These are phyloP conservation scores for Phenganax subtilis DNA, from an alignment of 92 coral and sea anemone species.

Conservation along the genomic window DNA sequence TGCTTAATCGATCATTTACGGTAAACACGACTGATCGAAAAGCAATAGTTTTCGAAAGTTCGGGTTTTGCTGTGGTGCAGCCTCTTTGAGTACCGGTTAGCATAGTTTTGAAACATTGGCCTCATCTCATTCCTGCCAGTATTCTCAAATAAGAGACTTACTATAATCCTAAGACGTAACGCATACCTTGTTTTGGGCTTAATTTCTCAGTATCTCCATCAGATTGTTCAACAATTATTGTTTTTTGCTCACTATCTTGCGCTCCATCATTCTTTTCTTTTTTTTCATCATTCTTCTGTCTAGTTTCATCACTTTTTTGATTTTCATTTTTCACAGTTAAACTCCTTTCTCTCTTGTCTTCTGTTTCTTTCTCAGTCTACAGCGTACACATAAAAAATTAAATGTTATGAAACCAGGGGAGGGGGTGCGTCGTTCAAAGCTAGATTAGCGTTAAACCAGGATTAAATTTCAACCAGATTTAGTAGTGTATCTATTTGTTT, in stretches of 20 bases:
- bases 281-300: neutral
- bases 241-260: neutral
- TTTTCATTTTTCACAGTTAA: neutral
- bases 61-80: no score
- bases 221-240: neutral
- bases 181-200: constrained; percentile 28
- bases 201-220: constrained; percentile 4
- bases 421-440: no score
- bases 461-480: neutral
- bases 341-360: neutral
- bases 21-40: no score
- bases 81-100: no score
- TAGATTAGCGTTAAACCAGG: neutral
- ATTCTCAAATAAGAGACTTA: neutral
- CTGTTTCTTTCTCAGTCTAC: constrained; percentile 1
- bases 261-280: constrained; percentile 9
- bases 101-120: neutral
- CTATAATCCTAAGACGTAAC: neutral
- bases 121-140: neutral
- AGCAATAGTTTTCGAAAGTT: no score
- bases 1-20: no score
- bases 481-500: neutral
- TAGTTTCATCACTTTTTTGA: constrained; percentile 14
- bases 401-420: no score
- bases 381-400: neutral